phyloP scores from a whole-genome alignment of 2,797 vertebrate genomes.

The Craterocephalus amniculus region DNA sequence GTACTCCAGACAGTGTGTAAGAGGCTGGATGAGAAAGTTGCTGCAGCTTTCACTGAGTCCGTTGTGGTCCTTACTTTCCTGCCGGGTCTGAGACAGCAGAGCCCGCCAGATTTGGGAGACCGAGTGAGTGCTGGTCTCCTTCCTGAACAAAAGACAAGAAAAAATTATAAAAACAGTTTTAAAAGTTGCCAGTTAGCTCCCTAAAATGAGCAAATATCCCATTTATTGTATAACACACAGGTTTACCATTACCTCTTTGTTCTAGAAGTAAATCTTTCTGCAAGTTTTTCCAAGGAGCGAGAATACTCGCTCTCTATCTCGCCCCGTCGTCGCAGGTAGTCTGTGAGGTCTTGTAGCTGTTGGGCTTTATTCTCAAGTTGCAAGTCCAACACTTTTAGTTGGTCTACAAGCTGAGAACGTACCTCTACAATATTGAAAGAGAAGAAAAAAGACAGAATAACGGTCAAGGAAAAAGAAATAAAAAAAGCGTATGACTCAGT shows the following conservation, averaged over 20 bases:
- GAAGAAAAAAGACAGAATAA: not conserved
- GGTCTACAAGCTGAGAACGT: constrained; percentile 82
- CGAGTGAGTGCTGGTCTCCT: constrained; percentile 75
- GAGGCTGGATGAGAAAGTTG: constrained; percentile 74
- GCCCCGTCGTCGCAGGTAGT: constrained; percentile 81
- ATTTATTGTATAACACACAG: not conserved
- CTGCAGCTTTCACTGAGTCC: constrained; percentile 77
- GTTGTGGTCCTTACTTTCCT: constrained; percentile 80
- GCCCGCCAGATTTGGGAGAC: constrained; percentile 78
- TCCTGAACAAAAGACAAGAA: constrained; percentile 53
- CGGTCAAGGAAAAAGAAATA: not conserved
- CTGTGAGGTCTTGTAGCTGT: constrained; percentile 81
- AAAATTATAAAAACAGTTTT: not conserved
- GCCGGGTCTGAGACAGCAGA: constrained; percentile 79
- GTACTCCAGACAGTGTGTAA: constrained; percentile 79
- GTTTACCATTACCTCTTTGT: constrained; percentile 72
- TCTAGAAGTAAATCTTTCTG: constrained; percentile 78
- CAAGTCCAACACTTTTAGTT: constrained; percentile 81
- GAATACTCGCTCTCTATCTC: constrained; percentile 85
- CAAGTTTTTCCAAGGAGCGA: constrained; percentile 81
- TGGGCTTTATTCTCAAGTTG: constrained; percentile 84
- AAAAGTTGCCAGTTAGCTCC: not conserved
- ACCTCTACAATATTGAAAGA: constrained; percentile 69
- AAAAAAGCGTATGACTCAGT: constrained; percentile 18
- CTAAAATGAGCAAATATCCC: not conserved